Evolutionary conservation across 2,888 invertebrate species (phyloP).

Genomic region (Chirona hameri): DNA sequence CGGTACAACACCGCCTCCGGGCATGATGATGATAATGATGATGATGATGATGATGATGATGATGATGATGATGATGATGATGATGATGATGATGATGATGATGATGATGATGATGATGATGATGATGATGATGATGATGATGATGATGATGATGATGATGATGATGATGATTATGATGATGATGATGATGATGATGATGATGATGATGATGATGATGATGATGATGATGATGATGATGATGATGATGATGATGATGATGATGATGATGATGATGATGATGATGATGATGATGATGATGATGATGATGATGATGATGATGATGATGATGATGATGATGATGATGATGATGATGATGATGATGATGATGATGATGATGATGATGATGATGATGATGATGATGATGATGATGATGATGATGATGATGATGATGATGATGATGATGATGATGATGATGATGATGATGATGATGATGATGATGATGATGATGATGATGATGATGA

Average conservation of each 20-base stretch:
- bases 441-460: slow-evolving; percentile 31
- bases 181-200: too few relatives aligned
- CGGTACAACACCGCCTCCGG: neutral
- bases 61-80: slow-evolving; percentile 7
- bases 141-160: slow-evolving; percentile 29
- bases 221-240: slow-evolving; percentile 31
- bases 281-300: slow-evolving; percentile 31
- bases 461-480: slow-evolving; percentile 30
- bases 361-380: slow-evolving; percentile 29
- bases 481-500: slow-evolving; percentile 30
- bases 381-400: slow-evolving; percentile 31
- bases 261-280: slow-evolving; percentile 31
- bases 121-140: slow-evolving; percentile 25
- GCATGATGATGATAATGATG: slow-evolving; percentile 30
- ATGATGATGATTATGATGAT: too few relatives aligned
- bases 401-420: slow-evolving; percentile 31
- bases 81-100: slow-evolving; percentile 29
- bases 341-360: slow-evolving; percentile 25
- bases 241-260: slow-evolving; percentile 31
- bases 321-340: slow-evolving; percentile 26
- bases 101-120: slow-evolving; percentile 22
- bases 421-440: slow-evolving; percentile 31
- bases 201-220: slow-evolving; percentile 31
- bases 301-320: slow-evolving; percentile 26
- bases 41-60: slow-evolving; percentile 24